Evolutionary conservation across 2,797 vertebrate species (phyloP), one percentile per base, ranked within the genome.

Genomic region (Uromys caudimaculatus): DNA sequence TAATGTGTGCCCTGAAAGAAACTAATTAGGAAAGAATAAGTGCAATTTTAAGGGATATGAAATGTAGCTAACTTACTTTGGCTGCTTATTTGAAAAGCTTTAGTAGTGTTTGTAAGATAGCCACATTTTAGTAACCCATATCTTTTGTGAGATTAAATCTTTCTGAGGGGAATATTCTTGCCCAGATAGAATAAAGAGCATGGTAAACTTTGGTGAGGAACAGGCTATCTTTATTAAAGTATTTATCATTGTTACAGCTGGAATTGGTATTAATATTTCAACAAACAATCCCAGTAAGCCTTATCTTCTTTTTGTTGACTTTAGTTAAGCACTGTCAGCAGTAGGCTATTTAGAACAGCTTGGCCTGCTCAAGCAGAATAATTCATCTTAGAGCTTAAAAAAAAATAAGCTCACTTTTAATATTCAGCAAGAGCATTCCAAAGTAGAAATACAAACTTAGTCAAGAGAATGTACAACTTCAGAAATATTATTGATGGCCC

Each of bases 261-360:
- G 96, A 97, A 97, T 97, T 97, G 93, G 87, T 96, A 98, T 97
- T 98, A 97, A 93, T 98, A 90, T 98, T 98, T 98, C 93, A 98
- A 94, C 41, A 97, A 97, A 97, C 29, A 88, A 47, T 95, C 94
- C 91, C 58, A 83, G 84, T 81, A 96, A 95, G 89, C 52, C 60
- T 97, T 97, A 94, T 97, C 79, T 95, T 97, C 41, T 87, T 96
- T 98, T 97, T 98, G 84, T 98, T 98, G 94, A 97, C 50, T 97
- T 98, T 89, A 89, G 77, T 97, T 97, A 98, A 97, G 64, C 84
- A 96, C 94, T 96, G 76, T 91, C 93, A 97, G 75, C 95, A 97
- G 75, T 77, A 97, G 58, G 41, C 23, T 97, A 79, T 41, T 82
- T 96, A 93, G 78, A 97, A 86, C 16, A 98, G 67, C 78, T 89